A percentile compares a stretch with the other conserved stretches of the same genome.
phyloP scores from a whole-genome alignment of 1,140 invertebrate species.

The Adoxophyes honmai region DNA sequence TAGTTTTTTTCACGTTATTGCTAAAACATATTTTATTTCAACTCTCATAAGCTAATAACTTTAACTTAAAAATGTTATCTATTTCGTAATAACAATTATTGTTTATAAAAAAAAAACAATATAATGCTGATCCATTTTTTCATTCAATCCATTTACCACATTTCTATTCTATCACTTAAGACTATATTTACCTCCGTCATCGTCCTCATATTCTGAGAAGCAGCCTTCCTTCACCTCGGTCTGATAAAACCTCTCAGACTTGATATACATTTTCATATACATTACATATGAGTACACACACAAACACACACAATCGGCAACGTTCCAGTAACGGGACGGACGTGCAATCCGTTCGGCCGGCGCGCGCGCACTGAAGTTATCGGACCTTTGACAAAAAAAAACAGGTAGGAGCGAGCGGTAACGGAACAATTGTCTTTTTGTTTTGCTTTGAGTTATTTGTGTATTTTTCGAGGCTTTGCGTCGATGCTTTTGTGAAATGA shows the following conservation, averaged over 20 bases:
- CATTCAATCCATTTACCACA: too few relatives aligned
- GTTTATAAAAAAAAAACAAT: too few relatives aligned
- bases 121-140: too few relatives aligned
- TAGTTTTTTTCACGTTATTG: too few relatives aligned
- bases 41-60: too few relatives aligned
- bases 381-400: conserved; percentile 56
- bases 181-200: conserved; percentile 58
- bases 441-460: too few relatives aligned
- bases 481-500: neutral
- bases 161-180: too few relatives aligned
- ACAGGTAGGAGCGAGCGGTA: conserved; percentile 48
- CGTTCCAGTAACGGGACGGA: neutral
- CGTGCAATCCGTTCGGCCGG: conserved; percentile 45
- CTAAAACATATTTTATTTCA: too few relatives aligned
- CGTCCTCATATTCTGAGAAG: conserved; percentile 62
- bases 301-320: conserved; percentile 15
- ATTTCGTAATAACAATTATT: too few relatives aligned
- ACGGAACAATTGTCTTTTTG: conserved; percentile 38
- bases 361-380: conserved; percentile 52
- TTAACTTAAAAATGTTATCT: too few relatives aligned
- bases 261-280: conserved; percentile 69
- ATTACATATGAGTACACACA: conserved; percentile 35
- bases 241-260: conserved; percentile 63
- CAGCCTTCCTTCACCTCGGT: conserved; percentile 48
- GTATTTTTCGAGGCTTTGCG: too few relatives aligned